Evolutionary conservation across 2,113 vertebrate genomes (phyloP).

Genomic region (rabbit (Oryctolagus cuniculus)): mOryCun1.1 NC_091440.1:71528001-71528500

Average conservation of each 20-base stretch:
- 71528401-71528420: conserved; percentile 96
- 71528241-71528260: conserved; percentile 25
- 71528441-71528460: conserved; percentile 92
- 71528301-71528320: conserved; percentile 58
- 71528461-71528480: conserved; percentile 92
- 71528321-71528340: conserved; percentile 88
- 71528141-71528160: too few relatives aligned
- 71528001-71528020: too few relatives aligned
- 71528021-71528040: too few relatives aligned
- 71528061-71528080: too few relatives aligned
- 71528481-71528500: conserved; percentile 96
- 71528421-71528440: conserved; percentile 93
- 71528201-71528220: too few relatives aligned
- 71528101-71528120: too few relatives aligned
- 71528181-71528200: too few relatives aligned
- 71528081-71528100: too few relatives aligned
- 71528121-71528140: too few relatives aligned
- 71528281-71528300: neutral
- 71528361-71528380: conserved; percentile 92
- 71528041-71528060: too few relatives aligned
- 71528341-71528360: conserved; percentile 87
- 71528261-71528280: neutral
- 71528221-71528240: too few relatives aligned
- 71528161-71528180: too few relatives aligned
- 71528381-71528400: conserved; percentile 92